A percentile compares a stretch with the other conserved stretches of the same genome.
phyloP scores from a whole-genome alignment of 2,113 vertebrate species.

The Dicaeum eximium region DNA sequence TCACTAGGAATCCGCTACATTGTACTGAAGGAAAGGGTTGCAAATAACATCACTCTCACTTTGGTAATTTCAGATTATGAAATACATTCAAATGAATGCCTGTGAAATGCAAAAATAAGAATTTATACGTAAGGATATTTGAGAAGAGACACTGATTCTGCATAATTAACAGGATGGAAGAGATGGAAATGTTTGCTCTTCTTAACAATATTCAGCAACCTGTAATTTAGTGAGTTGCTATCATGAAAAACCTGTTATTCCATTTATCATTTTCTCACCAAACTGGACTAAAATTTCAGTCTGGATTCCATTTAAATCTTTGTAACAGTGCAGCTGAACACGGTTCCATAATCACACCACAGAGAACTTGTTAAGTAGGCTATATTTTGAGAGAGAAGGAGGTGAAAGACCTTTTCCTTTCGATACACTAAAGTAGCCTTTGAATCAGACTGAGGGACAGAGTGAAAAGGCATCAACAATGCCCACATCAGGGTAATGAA shows the following conservation, averaged over 20 bases:
- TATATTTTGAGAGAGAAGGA: background rate
- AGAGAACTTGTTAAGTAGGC: background rate
- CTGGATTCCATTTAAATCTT: constrained; percentile 46
- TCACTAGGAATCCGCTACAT: background rate
- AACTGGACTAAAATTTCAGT: constrained; percentile 15
- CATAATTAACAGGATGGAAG: constrained; percentile 15
- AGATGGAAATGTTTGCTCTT: constrained; percentile 8
- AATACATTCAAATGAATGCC: background rate
- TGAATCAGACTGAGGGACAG: constrained; percentile 1
- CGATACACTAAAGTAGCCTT: constrained; percentile 9
- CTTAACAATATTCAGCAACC: background rate
- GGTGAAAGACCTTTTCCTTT: constrained; percentile 11
- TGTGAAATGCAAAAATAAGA: constrained; percentile 33
- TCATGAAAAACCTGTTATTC: constrained; percentile 32
- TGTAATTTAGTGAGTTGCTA: constrained; percentile 4
- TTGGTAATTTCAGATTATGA: background rate
- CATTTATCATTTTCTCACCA: constrained; percentile 7
- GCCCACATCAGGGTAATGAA: constrained; percentile 47
- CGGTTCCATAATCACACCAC: background rate
- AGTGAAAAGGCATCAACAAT: constrained; percentile 46
- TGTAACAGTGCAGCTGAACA: background rate
- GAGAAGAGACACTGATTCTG: constrained; percentile 6
- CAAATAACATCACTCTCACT: background rate
- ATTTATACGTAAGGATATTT: background rate
- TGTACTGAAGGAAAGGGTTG: background rate